Base-by-base conservation (phyloP, 1,140 invertebrate genomes). In the Drosophila busckii region DNA sequence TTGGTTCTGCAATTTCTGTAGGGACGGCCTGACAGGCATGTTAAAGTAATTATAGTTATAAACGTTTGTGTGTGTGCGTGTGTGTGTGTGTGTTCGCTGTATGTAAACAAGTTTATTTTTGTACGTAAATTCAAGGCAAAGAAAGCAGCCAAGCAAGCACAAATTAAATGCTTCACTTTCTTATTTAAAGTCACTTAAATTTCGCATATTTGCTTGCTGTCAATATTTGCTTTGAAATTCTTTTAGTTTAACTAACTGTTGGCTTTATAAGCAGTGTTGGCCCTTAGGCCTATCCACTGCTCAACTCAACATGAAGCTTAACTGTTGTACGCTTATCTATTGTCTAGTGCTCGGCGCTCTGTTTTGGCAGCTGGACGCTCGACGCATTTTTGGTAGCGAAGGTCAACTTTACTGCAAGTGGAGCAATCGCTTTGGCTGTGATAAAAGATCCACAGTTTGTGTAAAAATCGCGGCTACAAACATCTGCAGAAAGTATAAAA, bases 231-330 rank as follows among this genome's bases (percentile, higher is more conserved):
- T 16, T 31, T 31, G n/a, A n/a, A n/a, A n/a, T n/a, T n/a, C n/a
- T n/a, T n/a, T n/a, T n/a, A n/a, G n/a, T n/a, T n/a, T n/a, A n/a
- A n/a, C n/a, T n/a, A n/a, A n/a, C n/a, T n/a, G n/a, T 54, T 44
- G 19, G 17, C 20, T 40, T 19, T 45, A n/a, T n/a, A n/a, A n/a
- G n/a, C n/a, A n/a, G n/a, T n/a, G n/a, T n/a, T n/a, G n/a, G n/a
- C n/a, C n/a, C n/a, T n/a, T n/a, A n/a, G n/a, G n/a, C n/a, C n/a
- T n/a, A n/a, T n/a, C n/a, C n/a, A n/a, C n/a, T n/a, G n/a, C n/a
- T n/a, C n/a, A n/a, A n/a, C n/a, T n/a, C 35, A 53, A 2, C 3
- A 76, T 76, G 71, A 78, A 63, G 44, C 4, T 45, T 2, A 29
- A 4, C 5, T n/a, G 40, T 42, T 17, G 22, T 44, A n/a, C 54